phyloP scores from a whole-genome alignment of 2,888 invertebrate genomes.

The Xanthostigma xanthostigma region DNA sequence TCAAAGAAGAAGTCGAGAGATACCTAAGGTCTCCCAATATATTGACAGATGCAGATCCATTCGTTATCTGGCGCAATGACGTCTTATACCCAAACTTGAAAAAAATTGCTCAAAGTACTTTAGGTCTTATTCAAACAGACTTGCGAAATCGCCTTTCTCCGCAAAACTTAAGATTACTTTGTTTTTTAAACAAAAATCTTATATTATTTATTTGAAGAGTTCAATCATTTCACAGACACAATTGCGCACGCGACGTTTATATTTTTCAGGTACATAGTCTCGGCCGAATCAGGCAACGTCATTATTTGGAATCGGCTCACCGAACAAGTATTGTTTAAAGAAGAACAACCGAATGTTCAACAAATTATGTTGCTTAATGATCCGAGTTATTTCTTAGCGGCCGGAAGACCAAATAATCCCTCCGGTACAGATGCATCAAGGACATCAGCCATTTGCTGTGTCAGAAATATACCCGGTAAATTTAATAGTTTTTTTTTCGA shows the following conservation, averaged over 20 bases:
- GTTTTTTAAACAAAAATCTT: too few relatives aligned
- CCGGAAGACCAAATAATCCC: constrained; percentile 50
- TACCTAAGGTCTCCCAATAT: too few relatives aligned
- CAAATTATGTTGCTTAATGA: constrained; percentile 62
- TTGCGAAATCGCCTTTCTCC: too few relatives aligned
- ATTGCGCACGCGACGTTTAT: neutral
- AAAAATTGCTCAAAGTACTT: too few relatives aligned
- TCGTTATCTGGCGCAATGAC: too few relatives aligned
- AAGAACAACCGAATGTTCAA: constrained; percentile 66
- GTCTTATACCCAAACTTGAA: too few relatives aligned
- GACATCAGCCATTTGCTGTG: constrained; percentile 47
- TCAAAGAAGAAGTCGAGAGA: too few relatives aligned
- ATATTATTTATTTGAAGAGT: too few relatives aligned
- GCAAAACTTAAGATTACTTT: too few relatives aligned
- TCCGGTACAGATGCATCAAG: constrained; percentile 48
- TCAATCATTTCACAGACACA: neutral
- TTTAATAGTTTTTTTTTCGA: too few relatives aligned
- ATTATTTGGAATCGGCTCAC: constrained; percentile 74
- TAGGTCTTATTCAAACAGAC: too few relatives aligned
- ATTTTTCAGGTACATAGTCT: constrained; percentile 51
- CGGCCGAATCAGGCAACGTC: constrained; percentile 84
- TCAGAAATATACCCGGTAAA: constrained; percentile 58
- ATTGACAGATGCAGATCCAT: too few relatives aligned
- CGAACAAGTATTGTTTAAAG: constrained; percentile 62
- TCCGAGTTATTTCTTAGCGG: constrained; percentile 56